Conservation (phyloP, 2,888 invertebrate species). For the Marasmarcha lunaedactyla region DNA sequence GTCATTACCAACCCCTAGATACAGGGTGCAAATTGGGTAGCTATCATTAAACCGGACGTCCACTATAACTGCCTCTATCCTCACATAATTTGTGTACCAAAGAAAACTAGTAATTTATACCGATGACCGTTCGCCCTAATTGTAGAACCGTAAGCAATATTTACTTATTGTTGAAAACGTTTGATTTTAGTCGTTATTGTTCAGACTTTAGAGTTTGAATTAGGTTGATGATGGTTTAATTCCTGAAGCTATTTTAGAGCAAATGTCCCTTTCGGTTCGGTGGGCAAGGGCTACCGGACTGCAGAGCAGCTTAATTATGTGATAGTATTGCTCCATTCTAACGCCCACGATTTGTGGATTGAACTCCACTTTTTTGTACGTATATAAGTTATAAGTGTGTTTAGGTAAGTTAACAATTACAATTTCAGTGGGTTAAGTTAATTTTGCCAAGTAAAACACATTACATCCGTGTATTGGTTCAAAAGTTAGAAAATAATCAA, state of each 20-base stretch:
- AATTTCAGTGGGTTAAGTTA: too few species aligned
- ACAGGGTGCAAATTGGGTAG: not conserved
- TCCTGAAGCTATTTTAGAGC: slow-evolving; percentile 34
- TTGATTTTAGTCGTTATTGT: slow-evolving; percentile 12
- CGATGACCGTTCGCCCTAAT: slow-evolving; percentile 52
- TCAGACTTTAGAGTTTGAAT: slow-evolving; percentile 16
- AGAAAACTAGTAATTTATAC: slow-evolving; percentile 62
- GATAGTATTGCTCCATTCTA: slow-evolving; percentile 53
- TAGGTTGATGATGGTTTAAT: slow-evolving; percentile 33
- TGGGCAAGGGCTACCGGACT: slow-evolving; percentile 38
- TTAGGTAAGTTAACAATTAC: too few species aligned
- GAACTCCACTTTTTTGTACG: too few species aligned
- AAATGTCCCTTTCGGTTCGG: slow-evolving; percentile 38
- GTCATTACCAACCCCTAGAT: not conserved
- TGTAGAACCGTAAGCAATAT: slow-evolving; percentile 18
- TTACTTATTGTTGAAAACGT: too few species aligned
- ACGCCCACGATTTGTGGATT: slow-evolving; percentile 10
- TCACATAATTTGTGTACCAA: slow-evolving; percentile 47
- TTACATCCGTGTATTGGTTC: too few species aligned
- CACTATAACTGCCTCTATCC: slow-evolving; percentile 43
- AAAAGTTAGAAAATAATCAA: too few species aligned
- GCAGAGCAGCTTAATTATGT: slow-evolving; percentile 51
- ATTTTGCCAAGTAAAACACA: too few species aligned
- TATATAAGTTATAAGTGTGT: too few species aligned
- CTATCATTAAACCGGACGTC: slow-evolving; percentile 34